Base-by-base conservation (phyloP, 2,888 invertebrate genomes). In the Tipula helvola region DNA sequence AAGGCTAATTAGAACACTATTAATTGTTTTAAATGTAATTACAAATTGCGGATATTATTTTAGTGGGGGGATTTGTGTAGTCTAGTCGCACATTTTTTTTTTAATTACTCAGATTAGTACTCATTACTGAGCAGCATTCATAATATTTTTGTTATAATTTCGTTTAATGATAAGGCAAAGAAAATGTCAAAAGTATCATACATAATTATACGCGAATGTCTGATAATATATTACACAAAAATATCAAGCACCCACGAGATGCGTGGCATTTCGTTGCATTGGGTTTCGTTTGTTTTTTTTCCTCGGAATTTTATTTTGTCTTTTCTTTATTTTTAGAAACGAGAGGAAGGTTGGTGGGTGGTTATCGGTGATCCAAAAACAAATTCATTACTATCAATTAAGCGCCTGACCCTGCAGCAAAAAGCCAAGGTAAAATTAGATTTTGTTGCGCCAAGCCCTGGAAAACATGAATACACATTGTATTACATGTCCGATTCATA, bases 401-500 rank as follows among this genome's bases (percentile, higher is more conserved):
- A 99, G 92, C 94, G 99, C 52, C 94, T 99, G 39, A 98, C 98
- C 0, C 93, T 99, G 13, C 98, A 97, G 88, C 97, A 98, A 90
- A 97, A 95, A 89, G 98, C 99, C 0, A 96, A 96, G 90, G 96
- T 95, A 0, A 95, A 91, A 87, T 88, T 92, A 83, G 92, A 92
- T 88, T 99, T 99, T 92, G 96, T 98, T 47, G 98, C 98, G 41
- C 98, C 98, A 0, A 94, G 95, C 87, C 94, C 97, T 0, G 97
- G 98, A 5, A 94, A 96, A 41, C 97, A 98, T 91, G 95, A 96
- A 13, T 99, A 98, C 92, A 97, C 97, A 0, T 92, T 99, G 86
- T 99, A 98, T 93, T 99, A 97, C 92, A 99, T 99, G 98, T 98
- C 98, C 89, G 99, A 99, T 92, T 97, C 99, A 0, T 99, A 99